Evolutionary conservation across 2,113 vertebrate species (phyloP).

Genomic region (Triplophysa rosa): DNA sequence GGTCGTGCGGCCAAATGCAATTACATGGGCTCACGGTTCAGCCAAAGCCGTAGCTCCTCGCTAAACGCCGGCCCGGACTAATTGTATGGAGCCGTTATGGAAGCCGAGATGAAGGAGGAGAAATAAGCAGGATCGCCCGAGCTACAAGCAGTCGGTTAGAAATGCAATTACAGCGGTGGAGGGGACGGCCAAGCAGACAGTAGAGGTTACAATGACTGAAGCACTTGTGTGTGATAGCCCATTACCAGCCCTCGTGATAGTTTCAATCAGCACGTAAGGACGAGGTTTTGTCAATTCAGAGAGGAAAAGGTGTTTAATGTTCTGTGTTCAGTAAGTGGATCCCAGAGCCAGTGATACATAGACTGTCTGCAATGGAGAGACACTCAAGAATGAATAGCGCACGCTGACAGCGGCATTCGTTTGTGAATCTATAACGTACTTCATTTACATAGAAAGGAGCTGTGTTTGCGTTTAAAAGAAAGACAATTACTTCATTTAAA

Average conservation of each 20-base stretch:
- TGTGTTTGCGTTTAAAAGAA: no score
- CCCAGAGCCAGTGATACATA: not conserved
- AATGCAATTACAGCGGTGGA: constrained; percentile 43
- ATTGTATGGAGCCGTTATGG: constrained; percentile 28
- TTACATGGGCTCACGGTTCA: constrained; percentile 38
- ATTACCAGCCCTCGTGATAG: constrained; percentile 40
- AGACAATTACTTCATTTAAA: no score
- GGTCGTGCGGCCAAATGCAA: constrained; percentile 25
- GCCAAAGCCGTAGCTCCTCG: constrained; percentile 11
- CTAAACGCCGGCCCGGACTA: constrained; percentile 10
- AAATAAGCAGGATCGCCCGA: constrained; percentile 24
- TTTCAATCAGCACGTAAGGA: constrained; percentile 26
- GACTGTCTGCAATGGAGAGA: not conserved
- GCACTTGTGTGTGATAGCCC: constrained; percentile 40
- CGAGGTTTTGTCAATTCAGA: not conserved
- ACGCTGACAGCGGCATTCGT: no score
- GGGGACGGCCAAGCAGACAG: constrained; percentile 35
- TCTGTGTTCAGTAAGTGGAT: not conserved
- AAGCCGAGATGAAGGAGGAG: constrained; percentile 25
- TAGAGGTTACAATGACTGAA: constrained; percentile 45
- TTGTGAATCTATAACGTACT: no score
- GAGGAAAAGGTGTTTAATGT: constrained; percentile 4
- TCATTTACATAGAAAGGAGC: no score
- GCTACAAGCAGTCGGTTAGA: constrained; percentile 42
- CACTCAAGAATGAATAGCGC: not conserved